These are phyloP conservation scores for Octomys mimax DNA, from an alignment of 2,797 vertebrate species.

Conservation along the genomic window DNA sequence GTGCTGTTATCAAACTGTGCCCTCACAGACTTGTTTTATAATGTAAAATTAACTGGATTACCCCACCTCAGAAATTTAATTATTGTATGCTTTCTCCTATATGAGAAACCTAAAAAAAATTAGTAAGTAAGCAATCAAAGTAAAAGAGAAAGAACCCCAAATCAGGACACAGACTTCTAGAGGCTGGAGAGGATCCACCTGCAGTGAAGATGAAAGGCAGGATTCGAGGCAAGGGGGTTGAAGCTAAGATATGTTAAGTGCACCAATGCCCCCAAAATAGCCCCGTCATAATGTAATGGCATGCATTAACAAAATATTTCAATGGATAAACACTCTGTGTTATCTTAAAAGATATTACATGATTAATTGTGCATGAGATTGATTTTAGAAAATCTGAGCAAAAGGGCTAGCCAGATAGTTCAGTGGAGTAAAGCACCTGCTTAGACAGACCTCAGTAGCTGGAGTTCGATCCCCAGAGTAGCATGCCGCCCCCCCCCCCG, in stretches of 20 bases:
- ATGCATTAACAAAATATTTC: not conserved
- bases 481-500: too few species aligned
- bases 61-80: not conserved
- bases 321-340: not conserved
- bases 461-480: too few species aligned
- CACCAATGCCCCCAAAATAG: too few species aligned
- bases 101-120: not conserved
- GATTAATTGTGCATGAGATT: not conserved
- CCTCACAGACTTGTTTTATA: not conserved
- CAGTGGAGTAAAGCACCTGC: too few species aligned
- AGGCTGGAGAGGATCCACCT: not conserved
- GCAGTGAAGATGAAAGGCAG: not conserved
- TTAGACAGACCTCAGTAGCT: too few species aligned
- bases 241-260: not conserved
- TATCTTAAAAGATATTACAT: not conserved
- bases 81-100: not conserved
- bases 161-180: not conserved
- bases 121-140: not conserved
- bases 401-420: not conserved
- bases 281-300: not conserved
- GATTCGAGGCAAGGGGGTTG: too few species aligned
- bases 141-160: not conserved
- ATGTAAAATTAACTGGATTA: not conserved
- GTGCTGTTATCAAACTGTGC: not conserved
- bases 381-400: not conserved